phyloP scores from a whole-genome alignment of 2,113 vertebrate genomes.

The Amphilophus citrinellus region DNA sequence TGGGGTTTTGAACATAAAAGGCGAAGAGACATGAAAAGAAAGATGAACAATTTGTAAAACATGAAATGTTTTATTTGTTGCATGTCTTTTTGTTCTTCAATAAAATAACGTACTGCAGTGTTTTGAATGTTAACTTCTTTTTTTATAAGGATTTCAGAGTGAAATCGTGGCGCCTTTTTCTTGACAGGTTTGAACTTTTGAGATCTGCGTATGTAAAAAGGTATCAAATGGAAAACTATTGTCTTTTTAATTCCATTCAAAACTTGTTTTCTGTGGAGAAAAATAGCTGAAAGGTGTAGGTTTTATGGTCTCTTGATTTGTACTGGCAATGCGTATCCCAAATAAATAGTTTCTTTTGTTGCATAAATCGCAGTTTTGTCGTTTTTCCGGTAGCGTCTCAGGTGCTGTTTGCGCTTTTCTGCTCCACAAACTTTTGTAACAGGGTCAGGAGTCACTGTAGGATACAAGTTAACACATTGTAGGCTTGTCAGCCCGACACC shows the following conservation, averaged over 20 bases:
- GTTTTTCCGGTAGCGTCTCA: conserved; percentile 24
- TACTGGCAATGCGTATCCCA: conserved; percentile 97
- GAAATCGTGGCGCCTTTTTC: conserved; percentile 84
- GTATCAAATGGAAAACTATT: conserved; percentile 83
- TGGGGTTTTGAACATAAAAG: conserved; percentile 78
- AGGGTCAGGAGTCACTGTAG: conserved; percentile 73
- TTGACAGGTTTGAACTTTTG: conserved; percentile 88
- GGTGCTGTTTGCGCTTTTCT: not conserved
- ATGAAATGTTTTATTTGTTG: conserved; percentile 86
- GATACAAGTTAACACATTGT: conserved; percentile 70
- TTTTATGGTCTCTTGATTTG: conserved; percentile 96
- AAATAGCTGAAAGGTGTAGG: conserved; percentile 90
- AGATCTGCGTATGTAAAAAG: conserved; percentile 89
- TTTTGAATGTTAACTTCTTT: conserved; percentile 84
- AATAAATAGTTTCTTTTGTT: conserved; percentile 98
- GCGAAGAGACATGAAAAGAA: conserved; percentile 65
- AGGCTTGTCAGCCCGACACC: conserved; percentile 65
- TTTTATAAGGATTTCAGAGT: conserved; percentile 82
- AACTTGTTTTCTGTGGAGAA: conserved; percentile 90
- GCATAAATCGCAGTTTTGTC: conserved; percentile 77
- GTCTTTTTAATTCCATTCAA: conserved; percentile 86
- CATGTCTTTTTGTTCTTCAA: conserved; percentile 85
- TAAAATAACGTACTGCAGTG: conserved; percentile 82
- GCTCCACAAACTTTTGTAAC: conserved; percentile 30
- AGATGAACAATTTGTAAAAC: conserved; percentile 83